A percentile compares a stretch with the other conserved stretches of the same genome.
Evolutionary conservation across 1,140 invertebrate genomes (phyloP).

Genomic region (Myzus persicae): DNA sequence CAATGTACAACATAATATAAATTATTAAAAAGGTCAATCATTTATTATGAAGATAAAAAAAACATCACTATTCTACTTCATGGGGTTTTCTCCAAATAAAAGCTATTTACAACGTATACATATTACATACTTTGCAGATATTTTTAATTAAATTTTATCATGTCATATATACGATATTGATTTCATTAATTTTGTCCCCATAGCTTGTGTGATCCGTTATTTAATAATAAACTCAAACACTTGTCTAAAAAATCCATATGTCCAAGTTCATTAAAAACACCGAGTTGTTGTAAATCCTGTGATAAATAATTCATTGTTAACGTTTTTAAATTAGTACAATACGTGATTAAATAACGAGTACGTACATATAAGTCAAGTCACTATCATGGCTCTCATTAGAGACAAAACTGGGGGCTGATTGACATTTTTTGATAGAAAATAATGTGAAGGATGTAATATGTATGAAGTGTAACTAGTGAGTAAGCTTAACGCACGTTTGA

Average conservation of each 20-base stretch:
- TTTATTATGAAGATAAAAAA: neutral
- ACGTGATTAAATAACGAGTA: neutral
- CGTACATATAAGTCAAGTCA: neutral
- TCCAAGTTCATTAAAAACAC: neutral
- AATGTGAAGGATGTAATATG: too few species aligned
- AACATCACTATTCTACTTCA: neutral
- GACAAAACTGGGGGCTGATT: too few species aligned
- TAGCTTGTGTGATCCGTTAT: neutral
- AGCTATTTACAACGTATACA: neutral
- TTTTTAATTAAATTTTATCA: neutral
- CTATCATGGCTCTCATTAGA: too few species aligned
- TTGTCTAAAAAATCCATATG: neutral
- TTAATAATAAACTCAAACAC: neutral
- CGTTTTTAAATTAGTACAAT: neutral
- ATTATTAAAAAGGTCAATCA: neutral
- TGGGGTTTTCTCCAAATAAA: neutral
- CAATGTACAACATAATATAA: neutral
- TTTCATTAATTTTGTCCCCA: neutral
- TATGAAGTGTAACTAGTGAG: too few species aligned
- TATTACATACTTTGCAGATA: neutral
- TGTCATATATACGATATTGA: neutral
- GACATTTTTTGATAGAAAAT: too few species aligned
- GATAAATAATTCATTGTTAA: conserved; percentile 1
- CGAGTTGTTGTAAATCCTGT: neutral
- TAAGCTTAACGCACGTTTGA: too few species aligned